phyloP scores from a whole-genome alignment of 2,888 invertebrate genomes.

The Amphipyra berbera region DNA sequence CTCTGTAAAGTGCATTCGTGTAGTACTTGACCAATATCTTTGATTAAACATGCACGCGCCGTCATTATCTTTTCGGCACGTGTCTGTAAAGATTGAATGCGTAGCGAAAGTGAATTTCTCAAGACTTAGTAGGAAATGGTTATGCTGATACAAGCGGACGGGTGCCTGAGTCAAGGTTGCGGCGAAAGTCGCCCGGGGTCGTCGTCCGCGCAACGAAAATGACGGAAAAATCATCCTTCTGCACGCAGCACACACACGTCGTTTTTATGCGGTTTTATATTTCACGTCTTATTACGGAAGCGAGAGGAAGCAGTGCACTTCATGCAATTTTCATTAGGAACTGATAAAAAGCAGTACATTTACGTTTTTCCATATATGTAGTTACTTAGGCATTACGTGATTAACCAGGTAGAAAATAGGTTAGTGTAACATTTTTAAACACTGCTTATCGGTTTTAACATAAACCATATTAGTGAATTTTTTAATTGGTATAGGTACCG shows the following conservation, averaged over 20 bases:
- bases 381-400: neutral
- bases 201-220: slow-evolving; percentile 66
- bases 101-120: slow-evolving; percentile 87
- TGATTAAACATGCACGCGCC: slow-evolving; percentile 12
- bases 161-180: slow-evolving; percentile 85
- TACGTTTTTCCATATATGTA: slow-evolving; percentile 21
- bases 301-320: slow-evolving; percentile 30
- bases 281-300: slow-evolving; percentile 39
- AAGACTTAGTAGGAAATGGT: slow-evolving; percentile 79
- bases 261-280: slow-evolving; percentile 29
- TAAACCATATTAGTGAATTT: too few relatives aligned
- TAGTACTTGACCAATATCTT: slow-evolving; percentile 2
- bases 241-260: slow-evolving; percentile 47
- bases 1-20: neutral
- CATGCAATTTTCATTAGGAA: slow-evolving; percentile 29
- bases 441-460: too few relatives aligned
- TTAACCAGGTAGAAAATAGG: slow-evolving; percentile 13
- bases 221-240: slow-evolving; percentile 68
- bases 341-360: slow-evolving; percentile 14
- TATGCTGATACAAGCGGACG: slow-evolving; percentile 70
- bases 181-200: slow-evolving; percentile 85
- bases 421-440: slow-evolving; percentile 9
- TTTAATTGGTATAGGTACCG: too few relatives aligned
- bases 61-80: slow-evolving; percentile 7
- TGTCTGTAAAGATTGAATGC: slow-evolving; percentile 62